Evolutionary conservation across 2,888 invertebrate genomes (phyloP).

Genomic region (Phyto melanocephala): DNA sequence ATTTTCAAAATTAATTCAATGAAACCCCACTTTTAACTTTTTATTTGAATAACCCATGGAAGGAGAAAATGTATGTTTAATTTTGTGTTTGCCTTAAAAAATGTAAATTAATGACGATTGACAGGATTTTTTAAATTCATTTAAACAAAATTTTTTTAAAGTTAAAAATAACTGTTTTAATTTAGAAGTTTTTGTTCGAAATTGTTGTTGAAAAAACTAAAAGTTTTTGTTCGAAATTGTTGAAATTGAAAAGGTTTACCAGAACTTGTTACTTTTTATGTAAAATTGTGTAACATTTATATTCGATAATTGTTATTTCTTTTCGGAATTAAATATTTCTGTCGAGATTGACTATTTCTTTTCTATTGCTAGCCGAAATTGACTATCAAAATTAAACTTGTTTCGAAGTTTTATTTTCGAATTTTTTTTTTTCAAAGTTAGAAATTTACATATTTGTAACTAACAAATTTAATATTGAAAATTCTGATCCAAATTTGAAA

Average conservation of each 20-base stretch:
- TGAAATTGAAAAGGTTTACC: background rate
- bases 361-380: too few relatives aligned
- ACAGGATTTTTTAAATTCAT: background rate
- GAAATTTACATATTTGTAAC: background rate
- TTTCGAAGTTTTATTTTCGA: background rate
- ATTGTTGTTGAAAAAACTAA: too few relatives aligned
- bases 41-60: background rate
- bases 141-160: background rate
- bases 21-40: background rate
- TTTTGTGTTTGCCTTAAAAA: background rate
- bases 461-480: background rate
- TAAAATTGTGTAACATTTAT: too few relatives aligned
- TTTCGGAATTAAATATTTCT: background rate
- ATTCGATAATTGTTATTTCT: background rate
- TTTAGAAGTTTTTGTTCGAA: background rate
- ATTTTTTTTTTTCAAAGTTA: background rate
- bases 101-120: background rate
- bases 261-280: background rate
- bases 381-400: background rate
- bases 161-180: too few relatives aligned
- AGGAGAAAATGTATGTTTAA: too few relatives aligned
- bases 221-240: too few relatives aligned
- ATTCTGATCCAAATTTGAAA: background rate
- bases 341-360: background rate
- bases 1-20: constrained; percentile 8